Evolutionary conservation across 2,888 invertebrate genomes (phyloP).

Genomic region (Chydorus sphaericus): DNA sequence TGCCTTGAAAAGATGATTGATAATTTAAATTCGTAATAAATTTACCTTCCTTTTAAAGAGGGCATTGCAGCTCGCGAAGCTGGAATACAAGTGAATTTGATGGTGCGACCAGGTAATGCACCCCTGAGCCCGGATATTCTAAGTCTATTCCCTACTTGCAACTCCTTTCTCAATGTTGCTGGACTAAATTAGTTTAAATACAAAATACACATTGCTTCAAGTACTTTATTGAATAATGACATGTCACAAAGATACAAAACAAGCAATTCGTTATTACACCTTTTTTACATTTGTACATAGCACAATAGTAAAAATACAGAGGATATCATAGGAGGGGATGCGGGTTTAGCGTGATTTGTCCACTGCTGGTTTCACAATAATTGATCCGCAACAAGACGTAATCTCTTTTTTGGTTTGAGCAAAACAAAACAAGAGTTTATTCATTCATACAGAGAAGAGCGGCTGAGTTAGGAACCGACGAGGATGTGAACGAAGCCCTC

Average conservation of each 20-base stretch:
- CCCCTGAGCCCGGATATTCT: constrained; percentile 33
- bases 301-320: too few relatives aligned
- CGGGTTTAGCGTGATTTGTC: constrained; percentile 3
- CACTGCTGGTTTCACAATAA: not conserved
- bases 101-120: constrained; percentile 65
- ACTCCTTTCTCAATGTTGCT: not conserved
- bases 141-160: not conserved
- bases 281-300: constrained; percentile 6
- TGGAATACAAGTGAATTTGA: constrained; percentile 50
- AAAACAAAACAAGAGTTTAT: not conserved
- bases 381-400: not conserved
- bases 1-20: too few relatives aligned
- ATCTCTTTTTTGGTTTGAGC: constrained; percentile 3
- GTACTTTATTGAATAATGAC: constrained; percentile 2
- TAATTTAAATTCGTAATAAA: not conserved
- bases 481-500: constrained; percentile 11
- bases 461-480: constrained; percentile 7
- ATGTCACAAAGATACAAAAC: not conserved
- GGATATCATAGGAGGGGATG: not conserved
- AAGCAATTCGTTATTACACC: not conserved
- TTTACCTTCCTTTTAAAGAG: constrained; percentile 41
- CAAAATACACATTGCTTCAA: not conserved
- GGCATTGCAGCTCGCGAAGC: constrained; percentile 64
- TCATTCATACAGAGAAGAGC: constrained; percentile 1
- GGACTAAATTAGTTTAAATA: not conserved